phyloP scores from a whole-genome alignment of 2,113 vertebrate genomes.

The Callocephalon fimbriatum region DNA sequence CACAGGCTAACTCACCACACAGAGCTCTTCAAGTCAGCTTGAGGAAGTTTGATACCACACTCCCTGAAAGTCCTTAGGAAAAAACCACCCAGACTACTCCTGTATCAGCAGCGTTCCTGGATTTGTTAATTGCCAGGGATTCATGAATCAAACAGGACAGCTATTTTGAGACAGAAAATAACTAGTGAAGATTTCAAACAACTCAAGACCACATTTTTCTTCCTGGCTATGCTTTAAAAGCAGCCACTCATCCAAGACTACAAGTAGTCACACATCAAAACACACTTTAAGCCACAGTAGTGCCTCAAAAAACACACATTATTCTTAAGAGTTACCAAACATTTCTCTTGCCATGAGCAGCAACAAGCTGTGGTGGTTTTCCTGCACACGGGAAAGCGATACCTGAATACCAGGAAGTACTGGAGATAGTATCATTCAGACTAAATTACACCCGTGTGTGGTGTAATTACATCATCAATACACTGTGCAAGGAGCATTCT shows the following conservation, averaged over 20 bases:
- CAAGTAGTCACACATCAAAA: not conserved
- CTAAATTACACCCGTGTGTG: not conserved
- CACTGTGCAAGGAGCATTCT: not conserved
- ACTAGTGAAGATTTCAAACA: not conserved
- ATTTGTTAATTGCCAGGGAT: not conserved
- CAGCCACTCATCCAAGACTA: not conserved
- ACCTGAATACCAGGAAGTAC: not conserved
- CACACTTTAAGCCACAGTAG: not conserved
- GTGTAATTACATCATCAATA: slow-evolving; percentile 1
- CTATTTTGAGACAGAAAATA: not conserved
- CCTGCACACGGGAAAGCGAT: not conserved
- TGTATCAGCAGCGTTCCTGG: not conserved
- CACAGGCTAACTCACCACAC: not conserved
- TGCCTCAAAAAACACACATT: not conserved
- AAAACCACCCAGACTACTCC: not conserved
- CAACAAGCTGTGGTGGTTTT: not conserved
- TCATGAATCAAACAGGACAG: not conserved
- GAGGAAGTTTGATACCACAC: not conserved
- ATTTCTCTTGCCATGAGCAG: not conserved
- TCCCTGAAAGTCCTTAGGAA: not conserved
- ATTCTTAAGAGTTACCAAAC: not conserved
- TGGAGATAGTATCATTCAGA: not conserved
- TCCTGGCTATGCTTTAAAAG: not conserved
- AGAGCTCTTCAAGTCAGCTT: not conserved
- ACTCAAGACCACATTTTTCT: not conserved